phyloP scores from a whole-genome alignment of 2,888 invertebrate genomes.

The Drosophila suboccidentalis region DNA sequence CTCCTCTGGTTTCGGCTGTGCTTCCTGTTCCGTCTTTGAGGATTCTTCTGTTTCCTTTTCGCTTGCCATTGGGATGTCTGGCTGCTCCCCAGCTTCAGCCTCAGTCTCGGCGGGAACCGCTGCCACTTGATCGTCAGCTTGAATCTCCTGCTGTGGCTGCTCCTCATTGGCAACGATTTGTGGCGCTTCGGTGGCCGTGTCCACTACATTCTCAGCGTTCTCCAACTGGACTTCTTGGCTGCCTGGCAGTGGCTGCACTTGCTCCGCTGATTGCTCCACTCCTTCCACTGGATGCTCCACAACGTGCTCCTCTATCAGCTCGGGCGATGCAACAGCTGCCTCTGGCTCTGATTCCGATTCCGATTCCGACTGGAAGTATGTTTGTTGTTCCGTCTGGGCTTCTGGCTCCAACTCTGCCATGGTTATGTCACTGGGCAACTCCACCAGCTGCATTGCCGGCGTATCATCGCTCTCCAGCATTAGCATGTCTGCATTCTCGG shows the following conservation, averaged over 20 bases:
- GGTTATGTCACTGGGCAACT: conserved; percentile 61
- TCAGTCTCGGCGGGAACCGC: background rate
- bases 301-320: conserved; percentile 61
- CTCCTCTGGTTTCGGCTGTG: background rate
- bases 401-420: conserved; percentile 43
- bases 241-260: background rate
- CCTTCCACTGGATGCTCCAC: conserved; percentile 49
- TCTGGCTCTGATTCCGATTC: conserved; percentile 26
- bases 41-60: conserved; percentile 17
- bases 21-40: background rate
- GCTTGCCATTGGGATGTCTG: conserved; percentile 9
- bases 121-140: conserved; percentile 13
- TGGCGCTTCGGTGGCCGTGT: conserved; percentile 51
- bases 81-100: background rate
- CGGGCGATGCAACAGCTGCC: conserved; percentile 40
- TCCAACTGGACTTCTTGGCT: conserved; percentile 70
- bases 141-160: conserved; percentile 6
- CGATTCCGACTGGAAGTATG: background rate
- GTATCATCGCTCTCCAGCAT: conserved; percentile 81
- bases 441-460: conserved; percentile 70
- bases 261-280: conserved; percentile 39
- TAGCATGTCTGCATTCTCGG: conserved; percentile 73
- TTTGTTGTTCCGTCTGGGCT: conserved; percentile 29
- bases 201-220: conserved; percentile 39
- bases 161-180: conserved; percentile 2